Evolutionary conservation across 2,797 vertebrate species (phyloP).

Genomic region (Sternotherus odoratus): DNA sequence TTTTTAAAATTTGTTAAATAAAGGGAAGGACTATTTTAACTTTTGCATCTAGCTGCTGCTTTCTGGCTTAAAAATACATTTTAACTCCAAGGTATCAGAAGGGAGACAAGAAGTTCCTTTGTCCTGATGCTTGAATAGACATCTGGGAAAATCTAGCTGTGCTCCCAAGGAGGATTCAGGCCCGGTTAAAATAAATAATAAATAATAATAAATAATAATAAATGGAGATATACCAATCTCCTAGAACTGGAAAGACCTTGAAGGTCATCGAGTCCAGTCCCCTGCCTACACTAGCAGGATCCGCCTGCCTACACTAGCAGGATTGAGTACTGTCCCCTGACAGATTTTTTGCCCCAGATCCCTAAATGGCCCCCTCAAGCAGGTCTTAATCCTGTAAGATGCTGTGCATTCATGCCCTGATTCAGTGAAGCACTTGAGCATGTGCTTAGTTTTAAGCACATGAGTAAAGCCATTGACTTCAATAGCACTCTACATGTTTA

Average conservation of each 20-base stretch:
- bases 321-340: too few relatives aligned
- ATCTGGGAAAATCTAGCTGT: not conserved
- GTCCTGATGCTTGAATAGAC: not conserved
- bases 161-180: constrained; percentile 19
- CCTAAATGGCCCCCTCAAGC: too few relatives aligned
- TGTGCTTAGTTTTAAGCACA: constrained; percentile 56
- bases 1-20: not conserved
- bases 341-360: too few relatives aligned
- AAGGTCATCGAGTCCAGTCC: too few relatives aligned
- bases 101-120: not conserved
- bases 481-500: constrained; percentile 49
- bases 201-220: too few relatives aligned
- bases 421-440: constrained; percentile 55
- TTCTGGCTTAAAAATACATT: not conserved
- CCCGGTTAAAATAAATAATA: too few relatives aligned
- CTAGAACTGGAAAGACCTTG: too few relatives aligned
- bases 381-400: not conserved
- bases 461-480: constrained; percentile 60
- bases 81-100: not conserved
- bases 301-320: too few relatives aligned
- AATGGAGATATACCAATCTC: too few relatives aligned
- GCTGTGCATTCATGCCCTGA: constrained; percentile 55
- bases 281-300: too few relatives aligned
- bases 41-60: not conserved
- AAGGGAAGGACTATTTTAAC: not conserved